phyloP scores from a whole-genome alignment of 1,140 invertebrate genomes.

The Drosophila fuyamai region DNA sequence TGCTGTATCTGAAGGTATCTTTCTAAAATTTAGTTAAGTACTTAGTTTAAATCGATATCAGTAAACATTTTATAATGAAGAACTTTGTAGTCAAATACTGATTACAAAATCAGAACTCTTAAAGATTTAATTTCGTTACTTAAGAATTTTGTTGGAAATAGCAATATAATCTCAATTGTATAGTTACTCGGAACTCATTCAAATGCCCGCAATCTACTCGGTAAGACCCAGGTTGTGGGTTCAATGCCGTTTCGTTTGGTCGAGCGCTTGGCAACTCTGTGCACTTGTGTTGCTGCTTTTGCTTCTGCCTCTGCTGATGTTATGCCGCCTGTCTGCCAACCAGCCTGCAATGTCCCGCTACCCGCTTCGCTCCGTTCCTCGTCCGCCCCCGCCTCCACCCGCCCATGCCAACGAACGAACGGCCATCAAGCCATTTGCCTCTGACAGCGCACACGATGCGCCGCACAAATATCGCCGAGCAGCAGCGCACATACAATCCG shows the following conservation, averaged over 20 bases:
- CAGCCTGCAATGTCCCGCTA: slow-evolving; percentile 47
- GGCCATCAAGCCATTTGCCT: slow-evolving; percentile 65
- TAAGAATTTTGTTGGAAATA: no score
- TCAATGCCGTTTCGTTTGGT: slow-evolving; percentile 57
- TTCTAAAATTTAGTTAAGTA: no score
- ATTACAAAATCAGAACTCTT: no score
- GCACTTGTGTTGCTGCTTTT: slow-evolving; percentile 60
- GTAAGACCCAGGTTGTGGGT: slow-evolving; percentile 19
- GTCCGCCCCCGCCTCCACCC: slow-evolving; percentile 12
- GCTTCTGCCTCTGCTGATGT: slow-evolving; percentile 71
- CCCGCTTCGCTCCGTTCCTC: slow-evolving; percentile 30
- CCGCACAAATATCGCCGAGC: slow-evolving; percentile 75
- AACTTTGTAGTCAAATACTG: no score
- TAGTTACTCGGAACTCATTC: not conserved
- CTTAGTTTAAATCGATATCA: no score
- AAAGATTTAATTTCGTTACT: no score
- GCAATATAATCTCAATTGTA: not conserved
- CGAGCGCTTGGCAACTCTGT: slow-evolving; percentile 57
- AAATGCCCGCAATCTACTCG: slow-evolving; percentile 11
- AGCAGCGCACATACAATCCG: slow-evolving; percentile 58
- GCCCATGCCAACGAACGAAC: slow-evolving; percentile 23
- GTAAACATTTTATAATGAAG: no score
- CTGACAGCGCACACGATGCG: slow-evolving; percentile 77
- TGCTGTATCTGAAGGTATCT: no score
- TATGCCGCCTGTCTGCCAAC: slow-evolving; percentile 77